phyloP scores from a whole-genome alignment of 2,888 invertebrate genomes.

The Sminthurides aquaticus region DNA sequence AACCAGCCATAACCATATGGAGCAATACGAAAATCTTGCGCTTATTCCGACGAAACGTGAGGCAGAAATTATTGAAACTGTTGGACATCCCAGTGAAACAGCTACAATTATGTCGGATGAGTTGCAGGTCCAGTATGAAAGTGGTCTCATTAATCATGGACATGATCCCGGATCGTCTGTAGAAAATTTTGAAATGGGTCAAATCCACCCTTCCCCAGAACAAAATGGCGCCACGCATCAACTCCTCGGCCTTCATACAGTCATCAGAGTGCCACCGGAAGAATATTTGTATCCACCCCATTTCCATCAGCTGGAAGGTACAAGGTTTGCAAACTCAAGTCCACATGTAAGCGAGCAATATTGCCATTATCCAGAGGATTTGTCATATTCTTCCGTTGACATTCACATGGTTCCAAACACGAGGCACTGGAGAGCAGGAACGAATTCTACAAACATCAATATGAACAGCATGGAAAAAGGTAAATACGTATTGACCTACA shows the following conservation, averaged over 20 bases:
- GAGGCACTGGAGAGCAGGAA: constrained; percentile 30
- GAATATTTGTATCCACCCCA: constrained; percentile 27
- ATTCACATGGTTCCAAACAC: constrained; percentile 40
- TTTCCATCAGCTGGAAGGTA: not conserved
- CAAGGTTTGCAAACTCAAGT: not conserved
- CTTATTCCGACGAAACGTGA: too few relatives aligned
- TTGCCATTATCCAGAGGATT: constrained; percentile 19
- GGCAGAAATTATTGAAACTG: too few relatives aligned
- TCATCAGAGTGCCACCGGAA: constrained; percentile 28
- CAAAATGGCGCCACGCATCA: too few relatives aligned
- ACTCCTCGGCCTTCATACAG: constrained; percentile 9
- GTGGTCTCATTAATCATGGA: too few relatives aligned
- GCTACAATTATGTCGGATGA: too few relatives aligned
- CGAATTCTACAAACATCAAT: not conserved
- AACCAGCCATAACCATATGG: too few relatives aligned
- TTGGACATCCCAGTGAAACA: too few relatives aligned
- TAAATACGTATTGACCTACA: constrained; percentile 15
- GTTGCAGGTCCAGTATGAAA: too few relatives aligned
- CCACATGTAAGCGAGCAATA: constrained; percentile 13
- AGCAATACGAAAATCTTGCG: too few relatives aligned
- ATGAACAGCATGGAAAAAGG: constrained; percentile 33
- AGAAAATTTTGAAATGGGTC: too few relatives aligned
- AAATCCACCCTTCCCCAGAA: too few relatives aligned
- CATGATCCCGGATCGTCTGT: too few relatives aligned
- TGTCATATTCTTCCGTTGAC: constrained; percentile 26